Evolutionary conservation across 1,140 invertebrate genomes (phyloP).

Genomic region (Melipona quadrifasciata): DNA sequence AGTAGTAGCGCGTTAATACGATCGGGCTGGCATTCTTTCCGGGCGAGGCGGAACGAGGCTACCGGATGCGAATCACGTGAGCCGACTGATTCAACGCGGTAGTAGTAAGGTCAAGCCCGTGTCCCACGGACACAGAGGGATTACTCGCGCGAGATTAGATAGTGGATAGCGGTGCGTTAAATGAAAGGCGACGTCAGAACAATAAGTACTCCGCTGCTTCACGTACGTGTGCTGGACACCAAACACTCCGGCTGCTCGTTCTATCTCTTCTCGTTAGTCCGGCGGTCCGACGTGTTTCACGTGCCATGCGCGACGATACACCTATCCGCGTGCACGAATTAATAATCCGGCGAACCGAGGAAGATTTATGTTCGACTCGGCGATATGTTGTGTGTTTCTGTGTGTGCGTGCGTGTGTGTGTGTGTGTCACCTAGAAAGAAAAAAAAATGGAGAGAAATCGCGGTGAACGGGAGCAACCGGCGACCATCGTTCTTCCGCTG

Average conservation of each 20-base stretch:
- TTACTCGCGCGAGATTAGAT: constrained; percentile 63
- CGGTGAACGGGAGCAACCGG: background rate
- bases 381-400: background rate
- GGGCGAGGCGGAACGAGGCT: constrained; percentile 1
- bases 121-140: constrained; percentile 40
- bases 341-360: constrained; percentile 25
- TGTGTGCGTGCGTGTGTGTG: background rate
- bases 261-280: constrained; percentile 41
- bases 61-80: constrained; percentile 61
- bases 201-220: constrained; percentile 50
- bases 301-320: constrained; percentile 19
- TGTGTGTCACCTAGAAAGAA: background rate
- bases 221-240: constrained; percentile 40
- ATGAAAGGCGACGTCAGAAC: constrained; percentile 56
- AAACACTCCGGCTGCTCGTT: constrained; percentile 26
- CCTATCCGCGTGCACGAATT: constrained; percentile 32
- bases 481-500: background rate
- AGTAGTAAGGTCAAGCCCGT: constrained; percentile 9
- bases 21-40: constrained; percentile 1
- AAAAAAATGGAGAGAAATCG: background rate
- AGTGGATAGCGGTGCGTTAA: constrained; percentile 47
- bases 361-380: constrained; percentile 12
- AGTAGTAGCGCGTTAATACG: background rate
- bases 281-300: constrained; percentile 20
- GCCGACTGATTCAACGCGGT: constrained; percentile 36